These are phyloP conservation scores for Trigoniulus corallinus DNA, from an alignment of 1,140 invertebrate genomes.

Conservation along the genomic window DNA sequence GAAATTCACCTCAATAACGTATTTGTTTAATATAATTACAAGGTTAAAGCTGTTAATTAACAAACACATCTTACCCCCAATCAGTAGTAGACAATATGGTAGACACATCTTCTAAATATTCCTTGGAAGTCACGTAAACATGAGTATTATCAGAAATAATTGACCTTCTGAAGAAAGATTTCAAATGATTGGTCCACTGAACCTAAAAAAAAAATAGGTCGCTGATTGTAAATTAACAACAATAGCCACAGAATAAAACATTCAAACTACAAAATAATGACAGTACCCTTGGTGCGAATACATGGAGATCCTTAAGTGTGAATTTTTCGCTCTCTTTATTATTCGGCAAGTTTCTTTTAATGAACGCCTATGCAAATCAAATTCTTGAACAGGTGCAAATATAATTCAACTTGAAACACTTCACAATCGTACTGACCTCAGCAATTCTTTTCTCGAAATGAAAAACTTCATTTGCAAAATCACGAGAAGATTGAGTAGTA, in stretches of 20 bases:
- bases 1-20: conserved; percentile 3
- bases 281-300: background rate
- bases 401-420: background rate
- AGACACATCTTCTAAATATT: conserved; percentile 35
- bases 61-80: conserved; percentile 21
- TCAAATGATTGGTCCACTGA: conserved; percentile 34
- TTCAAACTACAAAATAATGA: no score
- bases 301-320: background rate
- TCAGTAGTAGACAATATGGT: conserved; percentile 38
- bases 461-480: conserved; percentile 39
- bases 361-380: background rate
- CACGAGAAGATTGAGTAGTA: conserved; percentile 27
- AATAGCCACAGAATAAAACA: no score
- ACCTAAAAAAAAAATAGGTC: conserved; percentile 26
- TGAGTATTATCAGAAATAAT: conserved; percentile 33
- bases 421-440: conserved; percentile 22
- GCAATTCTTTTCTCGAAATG: conserved; percentile 40
- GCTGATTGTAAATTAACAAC: background rate
- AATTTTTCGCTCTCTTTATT: background rate
- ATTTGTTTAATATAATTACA: background rate
- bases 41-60: background rate
- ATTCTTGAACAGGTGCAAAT: background rate
- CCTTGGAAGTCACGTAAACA: conserved; percentile 32
- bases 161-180: conserved; percentile 33
- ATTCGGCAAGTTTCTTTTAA: background rate